These are phyloP conservation scores for Siphonodentalium dalli DNA, from an alignment of 2,888 invertebrate genomes.

Conservation along the genomic window DNA sequence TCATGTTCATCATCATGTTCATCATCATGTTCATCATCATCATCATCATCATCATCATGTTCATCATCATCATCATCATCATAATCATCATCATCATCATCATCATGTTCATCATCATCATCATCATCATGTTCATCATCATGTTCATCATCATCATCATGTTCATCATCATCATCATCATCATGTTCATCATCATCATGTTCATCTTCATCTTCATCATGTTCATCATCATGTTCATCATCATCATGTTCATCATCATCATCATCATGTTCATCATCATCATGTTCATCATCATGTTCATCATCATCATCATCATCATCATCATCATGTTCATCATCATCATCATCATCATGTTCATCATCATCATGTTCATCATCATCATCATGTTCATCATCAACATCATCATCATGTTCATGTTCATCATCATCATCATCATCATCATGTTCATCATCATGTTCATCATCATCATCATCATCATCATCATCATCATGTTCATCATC, in stretches of 20 bases:
- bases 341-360: neutral
- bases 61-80: neutral
- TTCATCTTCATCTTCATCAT: neutral
- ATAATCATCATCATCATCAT: too few species aligned
- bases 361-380: neutral
- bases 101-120: neutral
- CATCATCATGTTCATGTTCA: neutral
- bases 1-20: neutral
- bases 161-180: neutral
- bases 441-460: neutral
- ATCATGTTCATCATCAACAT: neutral
- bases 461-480: neutral
- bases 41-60: neutral
- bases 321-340: too few species aligned
- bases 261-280: neutral
- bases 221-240: neutral
- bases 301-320: neutral
- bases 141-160: neutral
- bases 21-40: neutral
- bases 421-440: neutral
- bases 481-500: neutral
- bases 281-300: neutral
- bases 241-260: too few species aligned
- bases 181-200: neutral
- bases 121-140: neutral